phyloP scores from a whole-genome alignment of 2,113 vertebrate species.

The Phocoena phocoena region DNA sequence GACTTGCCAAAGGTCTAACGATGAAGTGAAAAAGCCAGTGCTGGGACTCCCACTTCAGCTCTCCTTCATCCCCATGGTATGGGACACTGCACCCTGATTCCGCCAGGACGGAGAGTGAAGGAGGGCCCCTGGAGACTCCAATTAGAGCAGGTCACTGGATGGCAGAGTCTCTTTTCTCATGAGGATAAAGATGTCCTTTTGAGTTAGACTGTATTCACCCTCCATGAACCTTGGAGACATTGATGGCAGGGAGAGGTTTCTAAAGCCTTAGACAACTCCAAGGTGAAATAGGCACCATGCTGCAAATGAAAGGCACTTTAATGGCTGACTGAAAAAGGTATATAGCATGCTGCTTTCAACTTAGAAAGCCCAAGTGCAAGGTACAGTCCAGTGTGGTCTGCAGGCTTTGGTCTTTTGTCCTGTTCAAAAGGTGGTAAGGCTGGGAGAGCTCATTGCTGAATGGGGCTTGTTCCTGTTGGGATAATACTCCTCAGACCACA shows the following conservation, averaged over 20 bases:
- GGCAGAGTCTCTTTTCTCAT: background rate
- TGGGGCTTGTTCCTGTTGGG: background rate
- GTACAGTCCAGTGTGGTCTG: background rate
- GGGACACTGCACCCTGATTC: background rate
- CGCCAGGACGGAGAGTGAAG: background rate
- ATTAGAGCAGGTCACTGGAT: background rate
- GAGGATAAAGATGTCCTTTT: slow-evolving; percentile 37
- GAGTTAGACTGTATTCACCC: background rate
- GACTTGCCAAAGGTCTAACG: background rate
- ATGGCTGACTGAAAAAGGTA: background rate
- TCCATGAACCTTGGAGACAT: background rate
- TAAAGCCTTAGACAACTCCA: background rate
- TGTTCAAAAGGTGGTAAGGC: background rate
- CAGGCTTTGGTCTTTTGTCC: slow-evolving; percentile 16
- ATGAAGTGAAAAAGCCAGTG: background rate
- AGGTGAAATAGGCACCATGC: background rate
- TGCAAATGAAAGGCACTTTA: slow-evolving; percentile 43
- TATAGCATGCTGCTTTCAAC: background rate
- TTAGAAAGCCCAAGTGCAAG: background rate
- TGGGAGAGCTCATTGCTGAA: background rate
- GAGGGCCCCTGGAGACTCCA: background rate
- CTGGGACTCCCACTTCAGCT: accelerated
- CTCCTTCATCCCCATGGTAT: background rate
- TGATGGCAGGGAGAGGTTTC: background rate
- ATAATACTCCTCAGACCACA: background rate